Evolutionary conservation across 2,888 invertebrate species (phyloP).

Genomic region (Melanostoma scalare): DNA sequence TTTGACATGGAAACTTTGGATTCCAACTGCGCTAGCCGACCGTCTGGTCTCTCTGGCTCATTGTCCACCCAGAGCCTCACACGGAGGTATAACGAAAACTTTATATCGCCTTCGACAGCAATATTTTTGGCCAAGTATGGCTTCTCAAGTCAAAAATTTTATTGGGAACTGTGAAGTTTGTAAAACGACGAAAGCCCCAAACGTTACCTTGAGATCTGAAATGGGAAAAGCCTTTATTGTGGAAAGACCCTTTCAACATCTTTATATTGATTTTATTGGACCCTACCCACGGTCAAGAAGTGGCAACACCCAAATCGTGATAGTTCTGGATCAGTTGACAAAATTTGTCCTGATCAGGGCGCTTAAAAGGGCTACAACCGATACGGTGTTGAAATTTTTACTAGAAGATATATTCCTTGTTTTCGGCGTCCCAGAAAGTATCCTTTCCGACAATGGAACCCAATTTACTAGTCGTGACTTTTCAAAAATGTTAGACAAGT

Average conservation of each 20-base stretch:
- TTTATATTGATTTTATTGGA: constrained; percentile 18
- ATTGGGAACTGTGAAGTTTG: constrained; percentile 11
- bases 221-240: constrained; percentile 13
- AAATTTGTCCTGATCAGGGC: constrained; percentile 14
- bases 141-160: constrained; percentile 5
- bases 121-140: constrained; percentile 29
- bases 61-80: background rate
- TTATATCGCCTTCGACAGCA: background rate
- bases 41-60: background rate
- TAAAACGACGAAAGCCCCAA: constrained; percentile 14
- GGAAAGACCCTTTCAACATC: constrained; percentile 17
- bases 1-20: constrained; percentile 2
- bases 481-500: background rate
- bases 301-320: constrained; percentile 13
- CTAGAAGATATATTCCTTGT: constrained; percentile 9
- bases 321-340: constrained; percentile 17
- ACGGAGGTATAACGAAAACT: constrained; percentile 18
- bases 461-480: constrained; percentile 21
- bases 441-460: constrained; percentile 13
- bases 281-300: constrained; percentile 8
- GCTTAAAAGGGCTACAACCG: background rate
- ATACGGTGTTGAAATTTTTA: background rate
- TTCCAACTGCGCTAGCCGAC: constrained; percentile 4
- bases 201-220: background rate
- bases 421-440: constrained; percentile 28